Evolutionary conservation across 1,140 invertebrate genomes (phyloP).

Genomic region (Danaus plexippus): DNA sequence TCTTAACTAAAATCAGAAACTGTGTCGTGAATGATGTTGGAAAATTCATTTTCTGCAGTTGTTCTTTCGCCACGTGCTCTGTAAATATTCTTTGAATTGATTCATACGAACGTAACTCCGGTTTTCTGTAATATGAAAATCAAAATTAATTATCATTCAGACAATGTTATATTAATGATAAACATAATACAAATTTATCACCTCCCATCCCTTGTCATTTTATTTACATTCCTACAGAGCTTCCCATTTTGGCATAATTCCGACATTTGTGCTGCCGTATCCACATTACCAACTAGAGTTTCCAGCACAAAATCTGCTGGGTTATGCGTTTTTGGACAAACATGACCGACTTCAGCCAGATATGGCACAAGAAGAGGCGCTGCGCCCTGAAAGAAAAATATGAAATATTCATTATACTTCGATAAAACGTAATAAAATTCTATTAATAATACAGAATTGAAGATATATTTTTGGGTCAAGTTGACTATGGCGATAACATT

Average conservation of each 20-base stretch:
- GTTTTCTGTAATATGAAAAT: constrained; percentile 39
- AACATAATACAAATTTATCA: constrained; percentile 11
- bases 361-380: constrained; percentile 57
- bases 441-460: too few species aligned
- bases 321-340: constrained; percentile 64
- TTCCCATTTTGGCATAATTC: constrained; percentile 63
- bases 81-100: constrained; percentile 59
- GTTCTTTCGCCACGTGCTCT: constrained; percentile 58
- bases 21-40: constrained; percentile 71
- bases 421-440: too few species aligned
- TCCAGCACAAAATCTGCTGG: constrained; percentile 66
- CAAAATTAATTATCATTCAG: background rate
- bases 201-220: constrained; percentile 49
- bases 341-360: constrained; percentile 45
- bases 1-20: constrained; percentile 66
- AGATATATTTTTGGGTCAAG: too few species aligned
- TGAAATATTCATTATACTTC: background rate
- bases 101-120: constrained; percentile 58
- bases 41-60: constrained; percentile 61
- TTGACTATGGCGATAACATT: too few species aligned
- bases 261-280: constrained; percentile 47
- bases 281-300: constrained; percentile 36
- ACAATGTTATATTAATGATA: background rate
- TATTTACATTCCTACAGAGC: constrained; percentile 41
- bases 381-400: constrained; percentile 42